These are phyloP conservation scores for Delichon dasypus DNA, from an alignment of 2,797 vertebrate genomes.

Conservation along the genomic window DNA sequence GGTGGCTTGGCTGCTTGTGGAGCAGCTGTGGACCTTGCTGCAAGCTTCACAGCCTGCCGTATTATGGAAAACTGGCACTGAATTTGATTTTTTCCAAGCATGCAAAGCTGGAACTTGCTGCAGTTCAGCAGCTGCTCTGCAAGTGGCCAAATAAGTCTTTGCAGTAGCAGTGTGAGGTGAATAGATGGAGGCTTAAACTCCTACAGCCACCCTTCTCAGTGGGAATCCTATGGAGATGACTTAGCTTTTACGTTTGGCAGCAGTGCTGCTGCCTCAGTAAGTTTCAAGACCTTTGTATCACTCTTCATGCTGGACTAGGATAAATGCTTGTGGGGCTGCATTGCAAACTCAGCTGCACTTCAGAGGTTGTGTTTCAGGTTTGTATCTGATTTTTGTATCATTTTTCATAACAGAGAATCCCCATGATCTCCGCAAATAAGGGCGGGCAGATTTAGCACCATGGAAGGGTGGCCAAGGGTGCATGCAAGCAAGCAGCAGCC, in stretches of 20 bases:
- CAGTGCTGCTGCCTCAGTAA: not conserved
- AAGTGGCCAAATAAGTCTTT: constrained; percentile 29
- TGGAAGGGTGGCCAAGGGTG: not conserved
- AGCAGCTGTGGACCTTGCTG: constrained; percentile 38
- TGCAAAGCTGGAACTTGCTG: not conserved
- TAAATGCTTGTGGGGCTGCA: not conserved
- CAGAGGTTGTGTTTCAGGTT: not conserved
- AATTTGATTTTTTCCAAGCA: not conserved
- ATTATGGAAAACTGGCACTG: constrained; percentile 2
- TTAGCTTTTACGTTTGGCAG: not conserved
- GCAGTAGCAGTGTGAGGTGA: not conserved
- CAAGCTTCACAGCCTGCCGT: not conserved
- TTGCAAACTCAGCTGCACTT: not conserved
- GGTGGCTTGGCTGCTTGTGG: constrained; percentile 16
- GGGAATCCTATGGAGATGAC: not conserved
- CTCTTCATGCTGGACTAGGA: not conserved
- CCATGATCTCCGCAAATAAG: not conserved
- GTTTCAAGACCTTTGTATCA: not conserved
- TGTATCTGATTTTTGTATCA: not conserved
- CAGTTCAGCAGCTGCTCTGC: constrained; percentile 41
- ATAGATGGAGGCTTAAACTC: constrained; percentile 20
- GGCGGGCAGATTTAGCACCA: not conserved
- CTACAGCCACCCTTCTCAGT: not conserved
- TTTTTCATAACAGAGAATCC: not conserved
- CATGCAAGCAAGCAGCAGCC: not conserved